These are phyloP conservation scores for Champsocephalus esox DNA, from an alignment of 2,797 vertebrate genomes.

Conservation along the genomic window DNA sequence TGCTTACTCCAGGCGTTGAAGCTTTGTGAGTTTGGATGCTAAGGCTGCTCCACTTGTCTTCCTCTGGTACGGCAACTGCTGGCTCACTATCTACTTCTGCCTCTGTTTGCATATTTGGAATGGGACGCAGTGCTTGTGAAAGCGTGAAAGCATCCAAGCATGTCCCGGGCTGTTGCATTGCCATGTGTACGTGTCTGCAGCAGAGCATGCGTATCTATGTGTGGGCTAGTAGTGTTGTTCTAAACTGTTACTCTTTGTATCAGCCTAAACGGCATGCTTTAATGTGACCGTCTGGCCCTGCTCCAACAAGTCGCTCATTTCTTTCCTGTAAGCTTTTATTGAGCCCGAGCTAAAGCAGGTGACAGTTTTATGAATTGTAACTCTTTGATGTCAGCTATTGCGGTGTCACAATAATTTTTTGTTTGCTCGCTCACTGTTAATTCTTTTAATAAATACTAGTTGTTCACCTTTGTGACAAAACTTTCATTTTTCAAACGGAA, in stretches of 20 bases:
- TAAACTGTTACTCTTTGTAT: slow-evolving; percentile 51
- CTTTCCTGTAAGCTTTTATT: slow-evolving; percentile 53
- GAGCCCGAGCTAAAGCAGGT: slow-evolving; percentile 36
- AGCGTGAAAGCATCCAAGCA: slow-evolving; percentile 55
- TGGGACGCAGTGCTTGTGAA: slow-evolving; percentile 46
- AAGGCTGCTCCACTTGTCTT: slow-evolving; percentile 56
- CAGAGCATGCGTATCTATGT: slow-evolving; percentile 60
- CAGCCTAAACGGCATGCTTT: slow-evolving; percentile 43
- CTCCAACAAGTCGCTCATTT: slow-evolving; percentile 34
- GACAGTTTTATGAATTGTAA: slow-evolving; percentile 66
- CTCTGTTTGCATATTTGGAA: slow-evolving; percentile 66
- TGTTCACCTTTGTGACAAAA: slow-evolving; percentile 31
- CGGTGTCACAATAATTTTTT: slow-evolving; percentile 37
- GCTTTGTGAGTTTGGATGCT: slow-evolving; percentile 64
- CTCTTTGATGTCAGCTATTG: slow-evolving; percentile 46
- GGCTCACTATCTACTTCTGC: slow-evolving; percentile 52
- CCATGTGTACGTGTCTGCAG: slow-evolving; percentile 62
- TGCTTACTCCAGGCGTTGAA: slow-evolving; percentile 79
- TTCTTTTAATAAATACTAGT: slow-evolving; percentile 33
- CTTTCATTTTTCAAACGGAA: slow-evolving; percentile 20
- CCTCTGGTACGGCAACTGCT: slow-evolving; percentile 34
- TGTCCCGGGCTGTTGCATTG: slow-evolving; percentile 60
- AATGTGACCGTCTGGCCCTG: slow-evolving; percentile 38
- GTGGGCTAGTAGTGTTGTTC: slow-evolving; percentile 49
- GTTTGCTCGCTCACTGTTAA: slow-evolving; percentile 52